Evolutionary conservation across 2,113 vertebrate genomes (phyloP).

Genomic region (Brevimyrus niger): DNA sequence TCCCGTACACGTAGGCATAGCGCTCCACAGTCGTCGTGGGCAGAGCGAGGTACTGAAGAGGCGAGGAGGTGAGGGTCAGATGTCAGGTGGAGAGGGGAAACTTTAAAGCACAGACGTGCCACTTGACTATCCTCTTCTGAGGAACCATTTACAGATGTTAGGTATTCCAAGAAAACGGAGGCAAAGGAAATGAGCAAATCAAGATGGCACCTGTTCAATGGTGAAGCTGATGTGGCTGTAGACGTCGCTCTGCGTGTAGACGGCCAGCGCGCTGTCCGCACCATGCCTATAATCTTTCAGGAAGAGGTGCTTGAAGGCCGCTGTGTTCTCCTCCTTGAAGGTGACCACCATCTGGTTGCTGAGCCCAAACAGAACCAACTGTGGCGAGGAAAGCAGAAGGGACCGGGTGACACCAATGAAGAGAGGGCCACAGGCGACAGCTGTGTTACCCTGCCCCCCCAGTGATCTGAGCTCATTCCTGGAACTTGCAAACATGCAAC

Average conservation of each 20-base stretch:
- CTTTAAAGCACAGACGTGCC: background rate
- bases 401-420: background rate
- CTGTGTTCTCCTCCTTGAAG: slow-evolving; percentile 90
- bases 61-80: background rate
- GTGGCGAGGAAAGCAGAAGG: slow-evolving; percentile 12
- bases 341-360: slow-evolving; percentile 93
- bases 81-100: background rate
- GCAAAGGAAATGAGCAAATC: background rate
- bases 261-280: slow-evolving; percentile 56
- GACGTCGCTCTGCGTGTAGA: slow-evolving; percentile 74
- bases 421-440: background rate
- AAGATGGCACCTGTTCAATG: slow-evolving; percentile 61
- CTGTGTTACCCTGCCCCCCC: background rate
- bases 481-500: background rate
- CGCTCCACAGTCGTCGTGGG: slow-evolving; percentile 72
- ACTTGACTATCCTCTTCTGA: background rate
- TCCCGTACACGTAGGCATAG: slow-evolving; percentile 71
- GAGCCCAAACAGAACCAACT: slow-evolving; percentile 89
- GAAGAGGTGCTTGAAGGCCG: slow-evolving; percentile 87
- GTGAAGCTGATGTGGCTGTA: slow-evolving; percentile 68
- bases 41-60: slow-evolving; percentile 70
- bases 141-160: background rate
- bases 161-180: background rate
- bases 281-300: slow-evolving; percentile 77
- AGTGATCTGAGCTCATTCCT: background rate